Percentiles rank a stretch among this genome's conserved stretches.
Evolutionary conservation across 2,888 invertebrate species (phyloP).

Genomic region (Dioctria rufipes): DNA sequence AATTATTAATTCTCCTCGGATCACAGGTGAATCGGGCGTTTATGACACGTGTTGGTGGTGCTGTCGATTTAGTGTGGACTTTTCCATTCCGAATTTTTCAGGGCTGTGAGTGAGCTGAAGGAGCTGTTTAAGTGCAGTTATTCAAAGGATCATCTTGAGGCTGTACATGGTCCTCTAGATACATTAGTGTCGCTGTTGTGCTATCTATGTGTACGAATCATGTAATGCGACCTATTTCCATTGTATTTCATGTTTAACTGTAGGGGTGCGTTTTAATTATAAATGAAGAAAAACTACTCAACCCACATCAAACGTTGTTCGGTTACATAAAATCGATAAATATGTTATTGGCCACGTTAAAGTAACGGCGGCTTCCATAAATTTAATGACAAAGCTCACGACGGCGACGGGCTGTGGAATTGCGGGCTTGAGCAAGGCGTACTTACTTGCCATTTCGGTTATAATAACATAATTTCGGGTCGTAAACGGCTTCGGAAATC

Average conservation of each 20-base stretch:
- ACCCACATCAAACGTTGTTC: constrained; percentile 59
- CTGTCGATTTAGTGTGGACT: background rate
- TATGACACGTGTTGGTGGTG: background rate
- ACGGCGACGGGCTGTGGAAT: constrained; percentile 2
- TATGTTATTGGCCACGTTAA: constrained; percentile 32
- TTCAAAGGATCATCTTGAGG: constrained; percentile 19
- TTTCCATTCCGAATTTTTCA: background rate
- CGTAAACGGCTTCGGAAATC: background rate
- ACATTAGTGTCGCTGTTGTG: constrained; percentile 45
- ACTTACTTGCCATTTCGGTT: background rate
- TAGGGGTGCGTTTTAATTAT: constrained; percentile 61
- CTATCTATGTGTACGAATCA: constrained; percentile 6
- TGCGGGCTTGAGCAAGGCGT: background rate
- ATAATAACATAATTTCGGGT: background rate
- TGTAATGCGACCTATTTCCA: constrained; percentile 38
- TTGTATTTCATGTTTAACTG: constrained; percentile 40
- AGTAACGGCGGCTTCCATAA: constrained; percentile 11
- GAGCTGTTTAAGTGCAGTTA: constrained; percentile 25
- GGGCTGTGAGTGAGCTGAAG: constrained; percentile 12
- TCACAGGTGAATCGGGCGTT: constrained; percentile 2
- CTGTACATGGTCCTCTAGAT: constrained; percentile 24
- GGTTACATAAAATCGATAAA: constrained; percentile 49
- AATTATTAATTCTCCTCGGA: too few species aligned
- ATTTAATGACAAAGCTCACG: background rate
- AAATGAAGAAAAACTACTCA: constrained; percentile 62